Percentiles rank a stretch among this genome's conserved stretches.
Evolutionary conservation across 2,888 invertebrate genomes (phyloP).

Genomic region (Tribolium freemani): DNA sequence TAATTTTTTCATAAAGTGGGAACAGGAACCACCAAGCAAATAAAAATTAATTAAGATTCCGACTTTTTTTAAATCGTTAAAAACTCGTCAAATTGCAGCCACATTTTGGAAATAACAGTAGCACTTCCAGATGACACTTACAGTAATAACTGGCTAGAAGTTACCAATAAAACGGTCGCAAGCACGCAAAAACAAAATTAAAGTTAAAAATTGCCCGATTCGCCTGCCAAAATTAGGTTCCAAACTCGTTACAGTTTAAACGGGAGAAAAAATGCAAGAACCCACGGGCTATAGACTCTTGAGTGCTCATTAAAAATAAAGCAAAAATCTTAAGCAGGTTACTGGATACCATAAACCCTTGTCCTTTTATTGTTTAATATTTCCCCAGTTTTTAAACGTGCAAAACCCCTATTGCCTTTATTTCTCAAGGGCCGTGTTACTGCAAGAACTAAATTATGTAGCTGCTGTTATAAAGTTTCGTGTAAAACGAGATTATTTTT

Average conservation of each 20-base stretch:
- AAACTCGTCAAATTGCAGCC: constrained; percentile 20
- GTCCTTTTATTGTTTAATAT: constrained; percentile 10
- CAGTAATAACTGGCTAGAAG: constrained; percentile 56
- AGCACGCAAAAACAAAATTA: constrained; percentile 62
- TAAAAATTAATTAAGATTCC: neutral
- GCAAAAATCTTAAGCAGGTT: neutral
- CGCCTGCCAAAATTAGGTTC: constrained; percentile 60
- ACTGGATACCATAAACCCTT: neutral
- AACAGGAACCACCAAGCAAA: neutral
- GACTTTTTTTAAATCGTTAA: neutral
- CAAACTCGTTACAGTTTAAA: constrained; percentile 25
- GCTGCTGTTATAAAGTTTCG: constrained; percentile 32
- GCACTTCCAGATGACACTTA: constrained; percentile 50
- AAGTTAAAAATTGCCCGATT: constrained; percentile 61
- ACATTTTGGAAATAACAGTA: constrained; percentile 49
- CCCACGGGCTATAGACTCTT: neutral
- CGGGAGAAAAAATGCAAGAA: constrained; percentile 6
- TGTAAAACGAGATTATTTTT: constrained; percentile 42
- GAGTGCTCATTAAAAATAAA: neutral
- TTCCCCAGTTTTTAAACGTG: constrained; percentile 21
- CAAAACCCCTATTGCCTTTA: constrained; percentile 9
- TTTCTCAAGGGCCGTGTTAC: constrained; percentile 32
- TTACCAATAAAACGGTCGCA: constrained; percentile 56
- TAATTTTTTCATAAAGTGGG: neutral
- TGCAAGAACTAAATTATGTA: constrained; percentile 35